Evolutionary conservation across 2,113 vertebrate genomes (phyloP), one percentile per base, ranked within the genome.

Genomic region (Circaetus cinerascens): DNA sequence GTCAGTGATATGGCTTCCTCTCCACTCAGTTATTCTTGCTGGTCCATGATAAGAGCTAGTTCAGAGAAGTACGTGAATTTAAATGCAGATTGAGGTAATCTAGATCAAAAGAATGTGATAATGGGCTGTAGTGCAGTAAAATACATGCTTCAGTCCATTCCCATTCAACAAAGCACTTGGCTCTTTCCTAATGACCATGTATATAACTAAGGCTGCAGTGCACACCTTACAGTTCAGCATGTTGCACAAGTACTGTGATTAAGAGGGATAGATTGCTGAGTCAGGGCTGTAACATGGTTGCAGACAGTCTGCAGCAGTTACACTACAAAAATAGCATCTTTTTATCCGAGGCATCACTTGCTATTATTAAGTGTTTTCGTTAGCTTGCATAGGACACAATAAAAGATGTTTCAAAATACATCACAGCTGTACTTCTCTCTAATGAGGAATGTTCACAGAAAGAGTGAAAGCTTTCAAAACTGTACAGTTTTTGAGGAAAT

Each of bases 161-260:
- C 34, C 23, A 14, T 69, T 71, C 60, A 48, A 18, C 41, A 68
- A 40, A 81, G 53, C 38, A 20, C 43, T 63, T 43, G 29, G 41
- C 43, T 81, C 63, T 76, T 93, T 41, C 64, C 45, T 79, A 6
- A 34, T 21, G 63, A 32, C 82, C 5, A 0, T 5, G 30, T 22
- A 7, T 46, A 15, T 56, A 43, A 8, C 22, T 25, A 30, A 56
- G 22, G 34, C 59, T 77, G 45, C 57, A 60, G 60, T 6, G 45
- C 64, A 30, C 64, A 48, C 27, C 38, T 67, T 18, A 15, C 23
- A 41, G 51, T 56, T 62, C 68, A 38, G 36, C 46, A 5, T 7
- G 11, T 17, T 67, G 26, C 3, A 0, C 14, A 15, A 5, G 50
- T 40, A 6, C 38, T 48, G 0, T 48, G 63, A 20, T 34, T 34